A percentile compares a stretch with the other conserved stretches of the same genome.
Evolutionary conservation across 2,113 vertebrate species (phyloP).

Genomic region (Tupaia chinensis): DNA sequence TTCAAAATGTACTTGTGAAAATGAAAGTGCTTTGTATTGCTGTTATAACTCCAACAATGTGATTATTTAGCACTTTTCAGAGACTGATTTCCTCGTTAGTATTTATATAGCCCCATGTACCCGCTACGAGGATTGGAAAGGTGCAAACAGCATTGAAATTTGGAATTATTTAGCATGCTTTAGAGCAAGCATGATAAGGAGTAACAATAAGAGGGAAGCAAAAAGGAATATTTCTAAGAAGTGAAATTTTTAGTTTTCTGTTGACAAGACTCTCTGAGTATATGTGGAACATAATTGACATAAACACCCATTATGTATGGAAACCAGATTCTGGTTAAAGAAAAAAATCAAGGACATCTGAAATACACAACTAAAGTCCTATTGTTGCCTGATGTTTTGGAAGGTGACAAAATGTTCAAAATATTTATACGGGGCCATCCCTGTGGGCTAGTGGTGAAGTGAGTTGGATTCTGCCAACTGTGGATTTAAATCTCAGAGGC

Average conservation of each 20-base stretch:
- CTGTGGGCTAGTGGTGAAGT: too few species aligned
- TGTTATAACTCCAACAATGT: slow-evolving; percentile 83
- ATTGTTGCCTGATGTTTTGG: neutral
- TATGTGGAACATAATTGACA: slow-evolving; percentile 63
- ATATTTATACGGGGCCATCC: neutral
- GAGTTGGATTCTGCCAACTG: too few species aligned
- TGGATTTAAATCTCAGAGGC: too few species aligned
- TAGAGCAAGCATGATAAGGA: slow-evolving; percentile 53
- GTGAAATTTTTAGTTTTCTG: slow-evolving; percentile 60
- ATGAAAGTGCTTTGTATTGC: slow-evolving; percentile 86
- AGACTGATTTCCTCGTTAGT: slow-evolving; percentile 79
- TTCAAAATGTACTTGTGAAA: slow-evolving; percentile 88
- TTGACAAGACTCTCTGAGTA: slow-evolving; percentile 73
- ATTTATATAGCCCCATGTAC: slow-evolving; percentile 77
- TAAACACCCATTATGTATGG: slow-evolving; percentile 33
- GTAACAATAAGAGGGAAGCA: slow-evolving; percentile 26
- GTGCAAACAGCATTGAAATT: slow-evolving; percentile 70
- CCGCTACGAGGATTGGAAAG: slow-evolving; percentile 66
- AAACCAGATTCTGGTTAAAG: slow-evolving; percentile 58
- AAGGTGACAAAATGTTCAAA: slow-evolving; percentile 21
- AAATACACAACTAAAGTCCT: neutral
- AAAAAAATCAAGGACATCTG: slow-evolving; percentile 40
- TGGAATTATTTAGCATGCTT: slow-evolving; percentile 81
- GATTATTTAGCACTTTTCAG: slow-evolving; percentile 86
- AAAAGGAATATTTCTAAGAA: slow-evolving; percentile 44